Evolutionary conservation across 2,888 invertebrate genomes (phyloP).

Genomic region (Eristalinus sepulchralis): DNA sequence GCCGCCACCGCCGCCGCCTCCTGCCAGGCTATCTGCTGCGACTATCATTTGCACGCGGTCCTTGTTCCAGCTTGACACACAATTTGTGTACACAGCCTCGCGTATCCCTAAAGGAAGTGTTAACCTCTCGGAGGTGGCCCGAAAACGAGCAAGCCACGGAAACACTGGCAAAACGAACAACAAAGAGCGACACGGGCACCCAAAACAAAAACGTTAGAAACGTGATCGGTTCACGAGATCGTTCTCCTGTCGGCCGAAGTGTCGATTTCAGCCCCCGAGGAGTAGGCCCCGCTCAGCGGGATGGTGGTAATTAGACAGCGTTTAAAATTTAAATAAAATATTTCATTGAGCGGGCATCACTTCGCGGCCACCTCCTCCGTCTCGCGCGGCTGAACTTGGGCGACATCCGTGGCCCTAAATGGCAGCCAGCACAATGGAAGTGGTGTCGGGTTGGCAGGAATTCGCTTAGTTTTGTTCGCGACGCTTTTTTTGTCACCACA

Average conservation of each 20-base stretch:
- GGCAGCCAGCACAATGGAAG: slow-evolving; percentile 51
- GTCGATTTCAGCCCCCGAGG: slow-evolving; percentile 42
- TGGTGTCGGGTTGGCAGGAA: slow-evolving; percentile 59
- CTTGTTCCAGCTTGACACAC: slow-evolving; percentile 67
- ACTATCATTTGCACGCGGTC: slow-evolving; percentile 70
- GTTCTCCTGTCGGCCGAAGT: slow-evolving; percentile 60
- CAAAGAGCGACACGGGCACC: neutral
- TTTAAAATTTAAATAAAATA: slow-evolving; percentile 70
- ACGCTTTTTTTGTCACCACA: slow-evolving; percentile 66
- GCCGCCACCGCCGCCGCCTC: slow-evolving; percentile 39
- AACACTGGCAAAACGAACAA: slow-evolving; percentile 6
- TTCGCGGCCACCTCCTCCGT: neutral
- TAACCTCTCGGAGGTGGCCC: slow-evolving; percentile 65
- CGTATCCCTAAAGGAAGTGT: slow-evolving; percentile 69
- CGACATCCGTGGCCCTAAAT: slow-evolving; percentile 57
- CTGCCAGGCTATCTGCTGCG: slow-evolving; percentile 40
- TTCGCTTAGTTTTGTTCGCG: slow-evolving; percentile 44
- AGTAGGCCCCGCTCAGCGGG: slow-evolving; percentile 30
- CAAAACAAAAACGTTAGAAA: slow-evolving; percentile 41
- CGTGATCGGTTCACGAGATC: slow-evolving; percentile 63
- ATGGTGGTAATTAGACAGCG: slow-evolving; percentile 66
- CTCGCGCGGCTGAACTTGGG: slow-evolving; percentile 42
- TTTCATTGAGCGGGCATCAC: slow-evolving; percentile 56
- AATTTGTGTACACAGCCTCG: slow-evolving; percentile 60
- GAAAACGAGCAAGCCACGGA: slow-evolving; percentile 51